Base-by-base conservation (phyloP, 1,140 invertebrate genomes). In the Choristoneura fumiferana region DNA sequence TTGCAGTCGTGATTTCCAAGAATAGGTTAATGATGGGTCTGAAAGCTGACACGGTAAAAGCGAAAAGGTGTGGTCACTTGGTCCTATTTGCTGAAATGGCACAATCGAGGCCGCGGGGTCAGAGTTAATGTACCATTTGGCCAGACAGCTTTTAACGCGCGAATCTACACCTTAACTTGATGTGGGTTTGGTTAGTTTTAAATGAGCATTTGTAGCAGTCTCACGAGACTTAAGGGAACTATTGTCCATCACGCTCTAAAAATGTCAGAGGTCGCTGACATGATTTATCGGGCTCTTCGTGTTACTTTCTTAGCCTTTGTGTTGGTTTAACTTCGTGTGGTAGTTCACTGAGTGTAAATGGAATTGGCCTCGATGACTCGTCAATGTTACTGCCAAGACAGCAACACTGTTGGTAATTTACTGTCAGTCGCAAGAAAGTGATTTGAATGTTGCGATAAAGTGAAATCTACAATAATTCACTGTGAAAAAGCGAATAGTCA, bases 241-340 rank as follows among this genome's bases (percentile, higher is more conserved):
- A 76, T 68, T 71, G 67, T 76, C 57, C 57, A 53, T 38, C 65
- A 57, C 58, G 60, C 58, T 69, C 64, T 63, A 66, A 68, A 69
- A 68, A 69, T 73, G 65, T 52, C 60, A 63, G 64, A 67, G 71
- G 65, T 65, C 71, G 68, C 43, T 60, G 63, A 64, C 67, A 67
- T 69, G 58, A 68, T 49, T 49, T 49, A 57, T 38, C 4, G 36
- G 22, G 35, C 18, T 40, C 54, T 53, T 34, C 35, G 43, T 52
- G 56, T 57, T 62, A 22, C 43, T 49, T 29, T 33, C 14, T 67
- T 62, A 37, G 54, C 57, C 39, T 49, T 39, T 17, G n/a, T 58
- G 58, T 64, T 54, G 37, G 45, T 57, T 60, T 37, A 29, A 60
- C 34, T 52, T 29, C 22, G 43, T 49, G 43, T 49, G 43, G 29